Evolutionary conservation across 2,113 vertebrate species (phyloP), one percentile per base, ranked within the genome.

Genomic region (Tychaedon coryphoeus): DNA sequence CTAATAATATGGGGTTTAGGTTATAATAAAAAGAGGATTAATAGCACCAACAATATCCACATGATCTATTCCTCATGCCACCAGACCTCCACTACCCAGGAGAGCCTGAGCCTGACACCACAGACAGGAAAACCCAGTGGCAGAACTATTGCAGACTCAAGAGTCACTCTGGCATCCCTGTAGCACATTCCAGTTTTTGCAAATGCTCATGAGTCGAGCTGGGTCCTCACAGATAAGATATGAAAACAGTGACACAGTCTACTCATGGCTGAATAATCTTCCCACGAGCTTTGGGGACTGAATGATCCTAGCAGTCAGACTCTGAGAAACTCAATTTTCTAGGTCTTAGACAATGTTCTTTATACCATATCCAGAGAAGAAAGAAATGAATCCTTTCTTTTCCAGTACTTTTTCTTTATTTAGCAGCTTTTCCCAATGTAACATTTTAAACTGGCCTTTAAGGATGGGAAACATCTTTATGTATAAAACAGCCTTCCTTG

Each of bases 141-240:
- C 71, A 61, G 56, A 17, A 14, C 64, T 62, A 14, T 1, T 71
- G 53, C 34, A 84, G 69, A 47, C 42, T 47, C 19, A 20, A 16
- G 34, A 80, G 42, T 38, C 54, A 28, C 57, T 74, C 76, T 67
- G 65, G 16, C 70, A 71, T 71, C 73, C 45, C 48, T 3, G 7
- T 11, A 62, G 87, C 61, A 71, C 73, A 78, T 87, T 94, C 77
- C 73, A 87, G 33, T 40, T 95, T 51, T 65, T 71, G n/a, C 84
- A 92, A 92, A 43, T 28, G 47, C 56, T 89, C 73, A 10, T 56
- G 71, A 87, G 61, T 48, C 0, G 1, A 93, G 85, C 76, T 5
- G 6, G 43, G 38, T 92, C 57, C 57, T 90, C 66, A 60, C 56
- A 91, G 92, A 91, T 85, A 95, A 95, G 95, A 91, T 85, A 93